Base-by-base conservation (phyloP, 2,797 vertebrate genomes). In the Cyclura pinguis region DNA sequence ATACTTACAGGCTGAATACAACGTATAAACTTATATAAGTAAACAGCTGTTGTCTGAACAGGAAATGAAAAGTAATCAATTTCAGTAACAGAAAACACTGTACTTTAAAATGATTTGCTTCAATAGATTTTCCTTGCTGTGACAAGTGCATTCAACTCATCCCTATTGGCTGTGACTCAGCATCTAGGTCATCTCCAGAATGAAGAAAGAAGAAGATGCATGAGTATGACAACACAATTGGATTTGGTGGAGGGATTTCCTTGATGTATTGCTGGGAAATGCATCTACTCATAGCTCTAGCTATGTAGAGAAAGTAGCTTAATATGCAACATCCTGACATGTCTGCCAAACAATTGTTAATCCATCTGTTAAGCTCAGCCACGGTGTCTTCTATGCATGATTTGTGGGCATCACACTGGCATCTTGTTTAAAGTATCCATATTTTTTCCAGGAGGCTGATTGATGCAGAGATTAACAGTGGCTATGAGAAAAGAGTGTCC, bases 31-130 rank as follows among this genome's bases (percentile, higher is more conserved):
- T 57, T 82, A 73, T 73, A 24, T 59, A 73, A 32, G 67, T 32
- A 69, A 85, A 52, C 24, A 52, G 47, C 29, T 52, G 12, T 73
- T 16, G 29, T 73, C 64, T 85, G 47, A 82, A 82, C 27, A 88
- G 67, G 62, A 82, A 82, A 88, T 80, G 32, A 50, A 73, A 81
- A 88, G 32, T 35, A 87, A 59, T 64, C 50, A 73, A 59, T 74
- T 88, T 47, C 35, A 73, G 8, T 82, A 57, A n/a, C 16, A 47
- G 69, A 55, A 82, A 64, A 20, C 35, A 62, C 35, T 35, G 55
- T n/a, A 50, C 42, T 47, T 84, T 47, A 47, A 20, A 27, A 69
- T 47, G 38, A 50, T 84, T 67, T 62, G 57, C n/a, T 59, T 83
- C 35, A 12, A 38, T 38, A 22, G 22, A 12, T 64, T 64, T 83